Percentiles rank a stretch among this genome's conserved stretches.
Conservation (phyloP, 2,888 invertebrate species). For the Drosophila glabriapex region DNA sequence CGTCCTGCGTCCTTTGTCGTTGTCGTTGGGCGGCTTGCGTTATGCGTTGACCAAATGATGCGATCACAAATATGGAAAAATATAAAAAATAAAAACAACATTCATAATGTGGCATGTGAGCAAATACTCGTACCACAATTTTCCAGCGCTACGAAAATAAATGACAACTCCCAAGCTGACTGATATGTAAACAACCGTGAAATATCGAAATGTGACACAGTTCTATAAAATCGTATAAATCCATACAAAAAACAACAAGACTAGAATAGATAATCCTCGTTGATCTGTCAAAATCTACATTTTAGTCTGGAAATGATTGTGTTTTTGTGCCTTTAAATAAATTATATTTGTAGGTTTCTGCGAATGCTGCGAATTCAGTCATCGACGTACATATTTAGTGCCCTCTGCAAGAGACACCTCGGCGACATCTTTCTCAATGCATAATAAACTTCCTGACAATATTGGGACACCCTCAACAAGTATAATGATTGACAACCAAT, state of each 20-base stretch:
- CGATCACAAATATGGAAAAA: constrained; percentile 31
- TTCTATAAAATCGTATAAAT: not conserved
- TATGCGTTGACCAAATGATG: constrained; percentile 49
- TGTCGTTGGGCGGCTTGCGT: constrained; percentile 3
- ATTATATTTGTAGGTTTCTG: not conserved
- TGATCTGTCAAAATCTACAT: not conserved
- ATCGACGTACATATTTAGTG: not conserved
- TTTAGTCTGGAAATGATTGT: not conserved
- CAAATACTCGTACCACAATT: constrained; percentile 7
- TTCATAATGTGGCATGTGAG: constrained; percentile 28
- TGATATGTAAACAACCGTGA: not conserved
- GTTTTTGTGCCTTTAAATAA: not conserved
- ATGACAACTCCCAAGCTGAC: not conserved
- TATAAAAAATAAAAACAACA: constrained; percentile 6
- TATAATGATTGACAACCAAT: too few relatives aligned
- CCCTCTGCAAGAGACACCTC: not conserved
- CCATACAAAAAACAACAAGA: not conserved
- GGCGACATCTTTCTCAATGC: too few relatives aligned
- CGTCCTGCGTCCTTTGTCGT: constrained; percentile 10
- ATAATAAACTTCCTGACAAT: too few relatives aligned
- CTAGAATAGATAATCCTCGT: not conserved
- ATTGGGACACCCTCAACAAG: too few relatives aligned
- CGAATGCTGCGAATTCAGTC: not conserved
- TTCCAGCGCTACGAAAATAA: not conserved
- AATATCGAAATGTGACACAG: not conserved